Evolutionary conservation across 2,113 vertebrate genomes (phyloP).

Genomic region (Aphelocoma coerulescens): DNA sequence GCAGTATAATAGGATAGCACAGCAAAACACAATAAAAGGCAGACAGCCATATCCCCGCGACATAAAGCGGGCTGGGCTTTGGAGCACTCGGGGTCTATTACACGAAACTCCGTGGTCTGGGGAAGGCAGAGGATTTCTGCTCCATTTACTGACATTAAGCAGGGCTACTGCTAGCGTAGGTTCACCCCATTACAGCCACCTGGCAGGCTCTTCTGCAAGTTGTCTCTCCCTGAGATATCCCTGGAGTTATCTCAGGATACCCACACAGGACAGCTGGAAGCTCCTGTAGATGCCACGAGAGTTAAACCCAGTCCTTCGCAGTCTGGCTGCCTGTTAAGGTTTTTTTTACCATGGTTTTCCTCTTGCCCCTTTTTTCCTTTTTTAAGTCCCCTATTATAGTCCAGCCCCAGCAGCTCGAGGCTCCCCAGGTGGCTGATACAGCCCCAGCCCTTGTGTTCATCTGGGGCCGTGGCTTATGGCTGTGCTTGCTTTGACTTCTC

Average conservation of each 20-base stretch:
- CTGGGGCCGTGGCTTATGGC: accelerated
- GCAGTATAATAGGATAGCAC: background rate
- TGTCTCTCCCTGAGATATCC: background rate
- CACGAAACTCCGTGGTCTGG: background rate
- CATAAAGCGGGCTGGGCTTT: constrained; percentile 27
- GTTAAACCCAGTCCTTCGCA: background rate
- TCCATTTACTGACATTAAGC: background rate
- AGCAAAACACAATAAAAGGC: constrained; percentile 45
- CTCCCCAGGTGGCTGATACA: background rate
- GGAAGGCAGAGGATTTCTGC: constrained; percentile 32
- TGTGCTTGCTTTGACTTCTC: background rate
- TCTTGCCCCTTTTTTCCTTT: background rate
- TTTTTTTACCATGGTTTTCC: background rate
- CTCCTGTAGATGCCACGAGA: background rate
- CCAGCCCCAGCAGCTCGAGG: background rate
- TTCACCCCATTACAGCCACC: background rate
- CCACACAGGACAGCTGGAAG: background rate
- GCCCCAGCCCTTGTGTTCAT: background rate
- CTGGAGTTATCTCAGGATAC: background rate
- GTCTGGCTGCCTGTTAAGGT: background rate
- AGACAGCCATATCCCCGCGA: background rate
- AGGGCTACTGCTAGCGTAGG: background rate
- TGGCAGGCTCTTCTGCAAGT: background rate
- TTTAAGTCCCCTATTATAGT: background rate
- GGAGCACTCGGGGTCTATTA: constrained; percentile 36